These are phyloP conservation scores for Araneus ventricosus DNA, from an alignment of 1,140 invertebrate species.

Conservation along the genomic window DNA sequence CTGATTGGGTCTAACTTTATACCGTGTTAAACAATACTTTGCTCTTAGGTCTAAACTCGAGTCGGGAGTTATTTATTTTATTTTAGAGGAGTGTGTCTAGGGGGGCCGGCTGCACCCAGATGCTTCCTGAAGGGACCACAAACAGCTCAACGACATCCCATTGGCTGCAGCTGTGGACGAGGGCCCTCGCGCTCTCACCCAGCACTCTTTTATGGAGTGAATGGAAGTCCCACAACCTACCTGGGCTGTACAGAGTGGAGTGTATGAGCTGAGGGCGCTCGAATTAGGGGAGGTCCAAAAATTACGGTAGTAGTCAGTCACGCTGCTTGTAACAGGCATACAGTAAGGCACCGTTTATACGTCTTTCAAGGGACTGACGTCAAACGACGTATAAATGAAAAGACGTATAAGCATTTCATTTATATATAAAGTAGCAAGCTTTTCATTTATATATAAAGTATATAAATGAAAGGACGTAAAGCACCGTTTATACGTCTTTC, in stretches of 20 bases:
- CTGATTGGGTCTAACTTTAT: conserved; percentile 26
- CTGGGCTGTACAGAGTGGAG: background rate
- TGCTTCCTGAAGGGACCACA: conserved; percentile 49
- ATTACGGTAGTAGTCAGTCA: too few relatives aligned
- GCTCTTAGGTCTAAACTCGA: conserved; percentile 61
- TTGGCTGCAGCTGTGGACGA: conserved; percentile 55
- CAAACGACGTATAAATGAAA: too few relatives aligned
- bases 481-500: too few relatives aligned
- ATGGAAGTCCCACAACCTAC: conserved; percentile 49
- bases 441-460: too few relatives aligned
- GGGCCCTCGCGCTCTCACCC: background rate
- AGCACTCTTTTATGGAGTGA: conserved; percentile 35
- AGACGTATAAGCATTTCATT: too few relatives aligned
- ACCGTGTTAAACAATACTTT: conserved; percentile 62
- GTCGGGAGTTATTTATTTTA: conserved; percentile 38
- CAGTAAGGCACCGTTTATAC: too few relatives aligned
- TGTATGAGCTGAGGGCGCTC: background rate
- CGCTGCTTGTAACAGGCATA: too few relatives aligned
- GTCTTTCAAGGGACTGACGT: too few relatives aligned
- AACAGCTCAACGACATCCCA: conserved; percentile 70
- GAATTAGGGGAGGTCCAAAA: background rate
- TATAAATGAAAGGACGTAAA: too few relatives aligned
- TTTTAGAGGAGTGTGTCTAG: conserved; percentile 1
- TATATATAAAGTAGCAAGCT: too few relatives aligned
- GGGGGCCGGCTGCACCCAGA: background rate